Evolutionary conservation across 2,113 vertebrate species (phyloP), one percentile per base, ranked within the genome.

Genomic region (Tangachromis dhanisi): DNA sequence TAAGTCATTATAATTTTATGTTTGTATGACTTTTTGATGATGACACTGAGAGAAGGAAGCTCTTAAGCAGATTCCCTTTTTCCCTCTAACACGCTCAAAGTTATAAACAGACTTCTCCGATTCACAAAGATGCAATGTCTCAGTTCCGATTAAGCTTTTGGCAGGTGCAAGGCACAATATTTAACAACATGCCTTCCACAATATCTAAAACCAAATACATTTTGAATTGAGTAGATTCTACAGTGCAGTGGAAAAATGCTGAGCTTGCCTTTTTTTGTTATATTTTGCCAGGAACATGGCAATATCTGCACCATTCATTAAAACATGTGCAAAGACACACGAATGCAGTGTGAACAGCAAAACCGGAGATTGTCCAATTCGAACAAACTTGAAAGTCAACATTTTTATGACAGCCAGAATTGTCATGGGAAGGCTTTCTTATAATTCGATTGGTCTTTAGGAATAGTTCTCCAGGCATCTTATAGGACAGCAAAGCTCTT

Each of bases 21-120:
- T 71, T 42, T 85, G 81, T 19, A 86, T 80, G 86, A 57, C 29
- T 85, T 57, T 73, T 51, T 71, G 40, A 90, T 88, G 79, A 92
- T 55, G 51, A 55, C 47, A 78, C 3, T 16, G 33, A 89, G 59
- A 85, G 35, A 24, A 63, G 26, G 59, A 29, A 59, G 31, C 54
- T 63, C 88, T 66, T 45, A 33, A 84, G 80, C 80, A 33, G 21
- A 55, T 66, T 47, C 71, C 21, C 7, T 31, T n/a, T 78, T 78
- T 31, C 16, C 11, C 73, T 78, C 24, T 47, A 29, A 47, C 14
- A 78, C 4, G 4, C 42, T n/a, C 71, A 78, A 19, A 78, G 73
- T 49, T 78, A 29, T 78, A 78, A 49, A 49, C 16, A 51, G 16
- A n/a, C 9, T 31, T 78, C 26, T 51, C 45, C 2, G 0, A 31